Evolutionary conservation across 2,797 vertebrate genomes (phyloP).

Genomic region (Eidolon dupreanum): DNA sequence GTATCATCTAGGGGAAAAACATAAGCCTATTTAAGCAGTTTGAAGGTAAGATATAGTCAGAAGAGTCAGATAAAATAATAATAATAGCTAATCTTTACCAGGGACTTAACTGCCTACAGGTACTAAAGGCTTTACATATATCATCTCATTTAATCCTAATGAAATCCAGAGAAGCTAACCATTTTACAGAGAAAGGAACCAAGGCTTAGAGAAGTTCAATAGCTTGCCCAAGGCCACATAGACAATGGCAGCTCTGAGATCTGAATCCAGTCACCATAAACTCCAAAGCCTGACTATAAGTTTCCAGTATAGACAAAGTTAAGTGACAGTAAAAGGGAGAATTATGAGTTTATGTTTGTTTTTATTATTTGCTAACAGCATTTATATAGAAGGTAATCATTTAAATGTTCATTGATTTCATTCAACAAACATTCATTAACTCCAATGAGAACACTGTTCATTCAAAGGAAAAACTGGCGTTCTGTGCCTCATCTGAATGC

Average conservation of each 20-base stretch:
- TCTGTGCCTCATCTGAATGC: not conserved
- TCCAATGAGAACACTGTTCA: not conserved
- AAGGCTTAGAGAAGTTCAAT: not conserved
- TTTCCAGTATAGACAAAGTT: not conserved
- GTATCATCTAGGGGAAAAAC: not conserved
- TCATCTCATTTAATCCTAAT: not conserved
- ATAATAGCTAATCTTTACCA: not conserved
- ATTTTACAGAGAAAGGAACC: not conserved
- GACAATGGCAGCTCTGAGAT: not conserved
- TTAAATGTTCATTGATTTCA: not conserved
- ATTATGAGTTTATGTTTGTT: not conserved
- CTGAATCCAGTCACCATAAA: not conserved
- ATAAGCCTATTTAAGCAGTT: not conserved
- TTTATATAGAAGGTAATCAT: not conserved
- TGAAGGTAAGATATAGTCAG: not conserved
- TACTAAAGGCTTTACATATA: not conserved
- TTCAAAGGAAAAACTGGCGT: not conserved
- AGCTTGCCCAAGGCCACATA: not conserved
- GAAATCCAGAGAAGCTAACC: not conserved
- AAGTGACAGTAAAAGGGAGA: not conserved
- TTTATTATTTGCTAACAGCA: not conserved
- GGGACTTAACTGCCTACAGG: not conserved
- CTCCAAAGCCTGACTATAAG: not conserved
- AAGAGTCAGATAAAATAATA: not conserved
- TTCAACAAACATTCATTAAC: not conserved